Base-by-base conservation (phyloP, 2,113 vertebrate genomes). In the Oxyura jamaicensis region DNA sequence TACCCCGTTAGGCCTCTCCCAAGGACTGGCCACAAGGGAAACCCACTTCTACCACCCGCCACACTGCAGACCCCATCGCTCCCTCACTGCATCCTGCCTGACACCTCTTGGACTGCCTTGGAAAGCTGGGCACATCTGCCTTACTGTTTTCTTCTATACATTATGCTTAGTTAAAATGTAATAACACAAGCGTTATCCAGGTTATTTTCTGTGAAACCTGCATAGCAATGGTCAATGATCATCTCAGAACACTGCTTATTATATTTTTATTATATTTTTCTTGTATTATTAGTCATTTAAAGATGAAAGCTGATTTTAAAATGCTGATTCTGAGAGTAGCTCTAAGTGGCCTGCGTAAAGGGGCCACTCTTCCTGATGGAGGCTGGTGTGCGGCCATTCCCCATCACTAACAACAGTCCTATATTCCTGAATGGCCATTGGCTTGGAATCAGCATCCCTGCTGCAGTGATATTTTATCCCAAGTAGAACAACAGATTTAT, bases 251-350 rank as follows among this genome's bases (percentile, higher is more conserved):
- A 44, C 42, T 33, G 11, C 12, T 62, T 35, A 69, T 75, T 82
- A 4, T 22, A 23, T 71, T 78, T 65, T 82, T 39, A 86, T 65
- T 48, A 35, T 42, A 75, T 58, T 80, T 50, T 67, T 62, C 80
- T 7, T 7, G 4, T 33, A 46, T 42, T 81, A 46, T 5, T 48
- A 83, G 39, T 29, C 10, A 94, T 83, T 94, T 91, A 78, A 85
- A 79, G 67, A 84, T 69, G 84, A 92, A 95, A 82, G 72, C 58
- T 76, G 62, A 79, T 73, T 95, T 93, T 28, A 85, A 85, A 78
- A 29, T n/a, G 56, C 36, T 59, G 69, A 41, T 67, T 84, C 25
- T 74, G 79, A 72, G 39, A 48, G 36, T 22, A 77, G 50, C 36
- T 85, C 5, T 65, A 35, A 90, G 60, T 14, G 21, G 8, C 6